phyloP scores from a whole-genome alignment of 2,888 invertebrate species.

The Eristalis tenax region DNA sequence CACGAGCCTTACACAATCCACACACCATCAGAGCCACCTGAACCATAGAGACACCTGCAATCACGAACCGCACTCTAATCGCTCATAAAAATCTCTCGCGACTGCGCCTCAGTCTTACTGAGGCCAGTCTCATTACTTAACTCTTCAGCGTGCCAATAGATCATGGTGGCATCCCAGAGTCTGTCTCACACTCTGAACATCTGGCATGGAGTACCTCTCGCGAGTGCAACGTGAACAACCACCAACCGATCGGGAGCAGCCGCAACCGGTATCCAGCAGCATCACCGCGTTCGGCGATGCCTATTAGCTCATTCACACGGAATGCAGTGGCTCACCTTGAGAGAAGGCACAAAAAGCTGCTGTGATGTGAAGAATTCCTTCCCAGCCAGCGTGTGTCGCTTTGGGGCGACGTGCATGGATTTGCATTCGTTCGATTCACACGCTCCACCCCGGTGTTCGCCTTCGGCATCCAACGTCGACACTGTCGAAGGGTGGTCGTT shows the following conservation, averaged over 20 bases:
- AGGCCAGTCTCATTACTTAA: slow-evolving; percentile 64
- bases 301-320: slow-evolving; percentile 51
- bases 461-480: too few relatives aligned
- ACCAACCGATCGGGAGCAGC: slow-evolving; percentile 50
- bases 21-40: not conserved
- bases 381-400: too few relatives aligned
- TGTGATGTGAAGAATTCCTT: not conserved
- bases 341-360: not conserved
- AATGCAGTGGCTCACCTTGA: slow-evolving; percentile 53
- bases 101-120: not conserved
- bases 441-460: not conserved
- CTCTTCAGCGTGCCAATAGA: slow-evolving; percentile 63
- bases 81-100: slow-evolving; percentile 4
- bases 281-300: slow-evolving; percentile 33
- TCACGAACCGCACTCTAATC: slow-evolving; percentile 6
- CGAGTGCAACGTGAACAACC: slow-evolving; percentile 29
- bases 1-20: not conserved
- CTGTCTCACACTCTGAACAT: not conserved
- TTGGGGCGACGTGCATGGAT: not conserved
- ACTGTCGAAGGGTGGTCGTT: not conserved
- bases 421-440: not conserved
- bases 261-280: slow-evolving; percentile 8
- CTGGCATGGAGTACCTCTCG: not conserved
- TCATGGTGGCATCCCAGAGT: slow-evolving; percentile 28
- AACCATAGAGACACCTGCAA: slow-evolving; percentile 9